Evolutionary conservation across 2,113 vertebrate species (phyloP).

Genomic region (Silurus asotus): DNA sequence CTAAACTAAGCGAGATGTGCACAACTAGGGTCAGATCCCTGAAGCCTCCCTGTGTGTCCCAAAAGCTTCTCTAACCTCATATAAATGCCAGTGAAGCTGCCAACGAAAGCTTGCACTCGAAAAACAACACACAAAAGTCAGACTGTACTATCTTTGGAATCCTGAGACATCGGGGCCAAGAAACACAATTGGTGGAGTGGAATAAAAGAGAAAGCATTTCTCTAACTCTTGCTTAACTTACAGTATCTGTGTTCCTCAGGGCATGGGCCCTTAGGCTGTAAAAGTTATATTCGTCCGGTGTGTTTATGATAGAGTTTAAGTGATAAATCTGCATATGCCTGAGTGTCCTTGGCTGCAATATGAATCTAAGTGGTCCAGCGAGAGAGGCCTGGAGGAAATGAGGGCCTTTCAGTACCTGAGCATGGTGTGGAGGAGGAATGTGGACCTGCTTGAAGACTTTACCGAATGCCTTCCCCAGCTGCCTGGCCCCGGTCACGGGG

Average conservation of each 20-base stretch:
- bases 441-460: constrained; percentile 56
- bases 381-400: constrained; percentile 35
- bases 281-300: constrained; percentile 20
- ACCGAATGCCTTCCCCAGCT: constrained; percentile 68
- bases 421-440: constrained; percentile 54
- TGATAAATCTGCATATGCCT: constrained; percentile 33
- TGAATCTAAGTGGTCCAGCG: constrained; percentile 16
- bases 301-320: not conserved
- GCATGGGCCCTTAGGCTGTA: constrained; percentile 26
- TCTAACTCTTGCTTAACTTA: constrained; percentile 11
- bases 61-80: constrained; percentile 4
- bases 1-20: constrained; percentile 12
- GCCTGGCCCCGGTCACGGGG: constrained; percentile 48
- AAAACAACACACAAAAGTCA: constrained; percentile 42
- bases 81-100: constrained; percentile 9
- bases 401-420: constrained; percentile 45
- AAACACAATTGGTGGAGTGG: constrained; percentile 51
- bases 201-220: constrained; percentile 6
- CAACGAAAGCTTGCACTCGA: constrained; percentile 38
- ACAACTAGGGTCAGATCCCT: constrained; percentile 23
- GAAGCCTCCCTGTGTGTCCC: not conserved
- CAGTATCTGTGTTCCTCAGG: constrained; percentile 37
- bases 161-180: constrained; percentile 50
- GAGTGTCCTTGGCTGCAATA: not conserved
- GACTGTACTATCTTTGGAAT: constrained; percentile 57